phyloP scores from a whole-genome alignment of 2,888 invertebrate species.

The Metalampra italica region DNA sequence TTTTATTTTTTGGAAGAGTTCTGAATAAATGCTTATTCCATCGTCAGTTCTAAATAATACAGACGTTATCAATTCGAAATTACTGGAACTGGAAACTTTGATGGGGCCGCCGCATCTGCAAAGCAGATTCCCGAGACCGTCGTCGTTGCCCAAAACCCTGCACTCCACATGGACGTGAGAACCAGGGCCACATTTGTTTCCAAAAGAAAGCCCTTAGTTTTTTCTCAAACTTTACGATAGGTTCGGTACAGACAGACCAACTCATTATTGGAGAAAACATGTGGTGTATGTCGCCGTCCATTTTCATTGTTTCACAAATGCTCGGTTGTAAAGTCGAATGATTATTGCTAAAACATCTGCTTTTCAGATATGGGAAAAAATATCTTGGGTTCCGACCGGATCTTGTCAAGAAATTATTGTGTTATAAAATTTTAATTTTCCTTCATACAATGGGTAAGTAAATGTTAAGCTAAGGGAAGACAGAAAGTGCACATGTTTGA shows the following conservation, averaged over 20 bases:
- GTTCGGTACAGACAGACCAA: slow-evolving; percentile 1
- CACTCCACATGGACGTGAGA: slow-evolving; percentile 70
- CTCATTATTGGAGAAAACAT: slow-evolving; percentile 19
- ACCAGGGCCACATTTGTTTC: slow-evolving; percentile 48
- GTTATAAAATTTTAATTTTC: no score
- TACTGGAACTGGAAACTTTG: slow-evolving; percentile 59
- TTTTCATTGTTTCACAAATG: slow-evolving; percentile 39
- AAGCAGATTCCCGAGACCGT: slow-evolving; percentile 54
- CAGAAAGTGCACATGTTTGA: no score
- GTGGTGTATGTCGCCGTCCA: slow-evolving; percentile 20
- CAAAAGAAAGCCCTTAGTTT: slow-evolving; percentile 42
- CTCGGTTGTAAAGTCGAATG: slow-evolving; percentile 32
- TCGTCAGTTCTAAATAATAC: background rate
- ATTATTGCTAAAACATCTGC: slow-evolving; percentile 37
- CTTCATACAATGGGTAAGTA: no score
- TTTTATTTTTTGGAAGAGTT: no score
- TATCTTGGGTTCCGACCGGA: background rate
- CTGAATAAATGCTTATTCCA: background rate
- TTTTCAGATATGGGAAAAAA: slow-evolving; percentile 20
- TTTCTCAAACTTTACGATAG: slow-evolving; percentile 10
- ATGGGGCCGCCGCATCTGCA: slow-evolving; percentile 66
- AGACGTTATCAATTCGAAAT: slow-evolving; percentile 28
- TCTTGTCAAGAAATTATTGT: background rate
- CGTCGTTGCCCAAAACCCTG: slow-evolving; percentile 64
- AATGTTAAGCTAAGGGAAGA: background rate